A percentile compares a stretch with the other conserved stretches of the same genome.
Conservation (phyloP, 2,888 invertebrate species). For the Metalampra italica region DNA sequence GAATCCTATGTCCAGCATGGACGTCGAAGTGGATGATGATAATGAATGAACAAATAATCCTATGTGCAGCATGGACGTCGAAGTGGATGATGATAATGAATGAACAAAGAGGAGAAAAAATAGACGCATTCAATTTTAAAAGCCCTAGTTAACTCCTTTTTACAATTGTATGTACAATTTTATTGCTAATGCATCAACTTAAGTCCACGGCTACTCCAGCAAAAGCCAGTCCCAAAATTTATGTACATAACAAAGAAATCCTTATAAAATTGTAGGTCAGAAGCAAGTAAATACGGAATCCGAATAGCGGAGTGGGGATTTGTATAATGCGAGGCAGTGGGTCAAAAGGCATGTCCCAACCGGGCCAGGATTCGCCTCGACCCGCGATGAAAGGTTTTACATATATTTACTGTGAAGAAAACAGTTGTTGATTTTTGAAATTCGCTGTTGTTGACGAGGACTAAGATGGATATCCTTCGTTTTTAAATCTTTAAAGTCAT, state of each 20-base stretch:
- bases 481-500: no score
- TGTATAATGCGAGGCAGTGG: conserved; percentile 43
- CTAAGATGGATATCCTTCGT: background rate
- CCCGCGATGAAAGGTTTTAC: conserved; percentile 47
- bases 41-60: no score
- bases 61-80: no score
- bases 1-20: no score
- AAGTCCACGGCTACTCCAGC: background rate
- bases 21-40: no score
- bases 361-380: conserved; percentile 37
- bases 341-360: conserved; percentile 39
- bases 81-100: no score
- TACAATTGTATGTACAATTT: background rate
- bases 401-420: conserved; percentile 36
- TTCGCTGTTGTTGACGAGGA: background rate
- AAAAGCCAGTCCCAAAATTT: conserved; percentile 22
- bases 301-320: conserved; percentile 43
- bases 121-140: no score
- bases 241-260: conserved; percentile 35
- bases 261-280: conserved; percentile 46
- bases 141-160: no score
- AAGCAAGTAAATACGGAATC: conserved; percentile 41
- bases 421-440: background rate
- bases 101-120: no score
- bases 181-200: background rate